These are phyloP conservation scores for Cinclus cinclus DNA, from an alignment of 2,113 vertebrate species.

Conservation along the genomic window DNA sequence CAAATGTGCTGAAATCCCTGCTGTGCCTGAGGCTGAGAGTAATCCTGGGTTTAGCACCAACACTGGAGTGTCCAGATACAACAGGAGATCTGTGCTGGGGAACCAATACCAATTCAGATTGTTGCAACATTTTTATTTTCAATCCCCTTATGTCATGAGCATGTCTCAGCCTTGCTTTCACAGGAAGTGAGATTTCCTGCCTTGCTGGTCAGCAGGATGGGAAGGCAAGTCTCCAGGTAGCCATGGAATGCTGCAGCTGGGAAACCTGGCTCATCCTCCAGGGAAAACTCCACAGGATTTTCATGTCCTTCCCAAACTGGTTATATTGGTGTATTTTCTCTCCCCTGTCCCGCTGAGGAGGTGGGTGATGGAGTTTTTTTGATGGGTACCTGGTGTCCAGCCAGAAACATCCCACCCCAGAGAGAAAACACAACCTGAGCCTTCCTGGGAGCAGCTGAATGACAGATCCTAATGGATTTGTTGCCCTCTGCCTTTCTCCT, in stretches of 20 bases:
- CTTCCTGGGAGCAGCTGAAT: neutral
- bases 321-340: neutral
- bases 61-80: neutral
- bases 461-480: neutral
- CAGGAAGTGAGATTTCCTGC: neutral
- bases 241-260: neutral
- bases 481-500: neutral
- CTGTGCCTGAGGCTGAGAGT: neutral
- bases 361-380: neutral
- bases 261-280: neutral
- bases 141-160: neutral
- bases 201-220: neutral
- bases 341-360: neutral
- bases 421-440: neutral
- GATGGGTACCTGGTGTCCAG: neutral
- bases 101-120: neutral
- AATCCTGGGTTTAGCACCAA: neutral
- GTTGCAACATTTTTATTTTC: neutral
- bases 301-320: neutral
- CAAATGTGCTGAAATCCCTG: neutral
- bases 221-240: neutral
- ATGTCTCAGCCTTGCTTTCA: neutral
- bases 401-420: neutral
- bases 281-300: neutral
- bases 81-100: fast-evolving